Conservation (phyloP, 2,888 invertebrate species). For the Philaethria dido region DNA sequence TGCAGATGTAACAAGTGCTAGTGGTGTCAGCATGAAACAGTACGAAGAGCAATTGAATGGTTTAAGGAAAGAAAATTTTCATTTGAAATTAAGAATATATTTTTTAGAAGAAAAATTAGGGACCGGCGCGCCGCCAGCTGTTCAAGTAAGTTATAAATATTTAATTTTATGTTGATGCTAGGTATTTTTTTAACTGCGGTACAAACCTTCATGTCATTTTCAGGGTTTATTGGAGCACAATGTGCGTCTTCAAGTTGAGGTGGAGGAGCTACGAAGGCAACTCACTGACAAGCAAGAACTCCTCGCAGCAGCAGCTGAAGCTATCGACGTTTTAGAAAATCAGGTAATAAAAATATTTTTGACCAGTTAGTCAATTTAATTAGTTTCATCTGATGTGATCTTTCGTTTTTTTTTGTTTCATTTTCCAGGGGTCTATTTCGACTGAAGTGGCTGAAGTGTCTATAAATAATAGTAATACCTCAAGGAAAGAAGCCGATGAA, state of each 20-base stretch:
- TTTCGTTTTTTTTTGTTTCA: not conserved
- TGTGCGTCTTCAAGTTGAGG: constrained; percentile 86
- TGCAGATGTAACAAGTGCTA: constrained; percentile 70
- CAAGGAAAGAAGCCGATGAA: constrained; percentile 54
- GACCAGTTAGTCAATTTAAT: not conserved
- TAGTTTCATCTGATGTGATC: not conserved
- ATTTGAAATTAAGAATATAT: constrained; percentile 94
- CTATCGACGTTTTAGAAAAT: constrained; percentile 89
- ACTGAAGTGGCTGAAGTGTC: constrained; percentile 71
- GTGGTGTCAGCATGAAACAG: constrained; percentile 93
- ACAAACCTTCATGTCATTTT: constrained; percentile 51
- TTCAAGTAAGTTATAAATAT: constrained; percentile 83
- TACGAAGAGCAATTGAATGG: constrained; percentile 93
- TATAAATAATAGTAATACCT: constrained; percentile 57
- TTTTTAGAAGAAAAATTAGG: constrained; percentile 94
- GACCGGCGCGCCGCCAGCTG: constrained; percentile 84
- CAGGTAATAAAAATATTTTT: constrained; percentile 55
- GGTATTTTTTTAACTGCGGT: not conserved
- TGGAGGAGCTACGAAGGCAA: constrained; percentile 90
- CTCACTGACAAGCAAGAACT: constrained; percentile 92
- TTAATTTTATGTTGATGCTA: not conserved
- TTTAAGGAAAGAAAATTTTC: constrained; percentile 95
- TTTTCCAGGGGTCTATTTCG: constrained; percentile 70
- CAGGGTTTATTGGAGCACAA: constrained; percentile 78
- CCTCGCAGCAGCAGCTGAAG: constrained; percentile 92